Evolutionary conservation across 2,888 invertebrate genomes (phyloP), one percentile per base, ranked within the genome.

Genomic region (Oscheius sp.): DNA sequence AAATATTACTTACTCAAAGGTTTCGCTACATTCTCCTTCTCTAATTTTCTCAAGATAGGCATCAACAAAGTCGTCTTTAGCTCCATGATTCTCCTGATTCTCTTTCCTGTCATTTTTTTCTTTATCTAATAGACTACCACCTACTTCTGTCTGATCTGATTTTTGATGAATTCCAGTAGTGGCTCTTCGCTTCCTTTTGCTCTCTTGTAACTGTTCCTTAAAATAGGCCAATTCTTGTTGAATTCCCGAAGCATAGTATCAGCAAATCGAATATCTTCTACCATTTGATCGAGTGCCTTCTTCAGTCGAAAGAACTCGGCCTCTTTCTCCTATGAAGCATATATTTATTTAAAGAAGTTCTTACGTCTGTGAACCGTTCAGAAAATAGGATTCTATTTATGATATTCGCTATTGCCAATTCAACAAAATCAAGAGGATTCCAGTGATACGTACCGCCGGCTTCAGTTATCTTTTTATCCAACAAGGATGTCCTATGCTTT

Each of bases 321-420:
- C 14, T 59, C 59, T 22, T 59, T 59, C 17, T 59, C 44, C 59
- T 59, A 14, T 4, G 14, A 59, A 20, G 14, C 9, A 22, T 2
- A 30, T 45, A 4, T 2, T 26, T 12, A 32, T 30, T 9, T 2
- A 24, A 41, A 2, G 14, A 38, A 24, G n/a, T 22, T 2, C 0
- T 20, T n/a, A 64, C 64, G 51, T 66, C 45, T 14, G 50, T 36
- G 28, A 56, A 66, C 28, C 66, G 3, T 8, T 66, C 50, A n/a
- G 38, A 24, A 45, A 66, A 66, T 0, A 66, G 3, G 2, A 66
- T 57, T 28, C 56, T 9, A 30, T 66, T 66, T 26, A 66, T 56
- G 26, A 66, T 57, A 24, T 66, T 66, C 6, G 56, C 66, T 3
- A 66, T 57, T 17, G 56, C 41, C 6, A 66, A 17, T 6, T 41